Conservation (phyloP, 2,888 invertebrate species). For the Dilophus febrilis region DNA sequence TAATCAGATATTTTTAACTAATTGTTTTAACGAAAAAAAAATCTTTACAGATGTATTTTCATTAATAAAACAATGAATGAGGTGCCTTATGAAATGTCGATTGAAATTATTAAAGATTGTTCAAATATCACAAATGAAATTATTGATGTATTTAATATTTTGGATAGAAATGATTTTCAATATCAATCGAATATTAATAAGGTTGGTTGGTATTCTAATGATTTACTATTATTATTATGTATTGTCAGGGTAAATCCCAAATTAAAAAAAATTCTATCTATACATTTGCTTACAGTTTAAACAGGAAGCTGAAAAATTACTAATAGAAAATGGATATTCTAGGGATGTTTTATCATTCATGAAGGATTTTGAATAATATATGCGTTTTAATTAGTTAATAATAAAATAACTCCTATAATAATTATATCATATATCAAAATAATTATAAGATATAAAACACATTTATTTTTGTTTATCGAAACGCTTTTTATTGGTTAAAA, state of each 20-base stretch:
- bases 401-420: too few species aligned
- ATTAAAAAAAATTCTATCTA: background rate
- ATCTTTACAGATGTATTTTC: constrained; percentile 12
- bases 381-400: too few species aligned
- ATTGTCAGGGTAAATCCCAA: background rate
- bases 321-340: constrained; percentile 4
- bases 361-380: too few species aligned
- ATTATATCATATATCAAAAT: too few species aligned
- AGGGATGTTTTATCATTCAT: constrained; percentile 1
- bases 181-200: constrained; percentile 8
- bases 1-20: constrained; percentile 1
- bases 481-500: too few species aligned
- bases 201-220: constrained; percentile 8
- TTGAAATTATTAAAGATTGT: constrained; percentile 13
- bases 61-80: constrained; percentile 10
- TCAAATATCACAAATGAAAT: constrained; percentile 11
- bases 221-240: background rate
- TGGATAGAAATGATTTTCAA: constrained; percentile 5
- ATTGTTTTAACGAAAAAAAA: background rate
- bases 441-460: too few species aligned
- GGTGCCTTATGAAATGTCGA: constrained; percentile 13
- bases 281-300: background rate
- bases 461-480: too few species aligned
- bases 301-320: constrained; percentile 1
- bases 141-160: constrained; percentile 10